A percentile compares a stretch with the other conserved stretches of the same genome.
Evolutionary conservation across 2,888 invertebrate species (phyloP).

Genomic region (Mythimna albipuncta): DNA sequence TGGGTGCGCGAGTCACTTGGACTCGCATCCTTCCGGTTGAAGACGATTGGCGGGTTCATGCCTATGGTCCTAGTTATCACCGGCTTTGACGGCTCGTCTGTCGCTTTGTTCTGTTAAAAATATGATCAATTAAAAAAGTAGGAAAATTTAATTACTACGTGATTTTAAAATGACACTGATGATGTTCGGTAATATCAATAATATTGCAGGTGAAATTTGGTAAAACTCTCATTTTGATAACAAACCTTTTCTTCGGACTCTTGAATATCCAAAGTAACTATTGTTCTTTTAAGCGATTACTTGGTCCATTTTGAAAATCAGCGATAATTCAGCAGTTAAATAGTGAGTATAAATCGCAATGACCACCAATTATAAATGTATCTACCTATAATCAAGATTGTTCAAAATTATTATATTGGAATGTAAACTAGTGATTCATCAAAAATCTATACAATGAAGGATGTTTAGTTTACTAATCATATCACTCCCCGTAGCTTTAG

Average conservation of each 20-base stretch:
- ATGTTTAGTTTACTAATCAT: neutral
- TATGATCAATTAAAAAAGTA: conserved; percentile 6
- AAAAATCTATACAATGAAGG: neutral
- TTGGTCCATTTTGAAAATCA: conserved; percentile 2
- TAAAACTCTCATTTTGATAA: neutral
- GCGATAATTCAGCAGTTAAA: neutral
- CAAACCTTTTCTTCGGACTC: neutral
- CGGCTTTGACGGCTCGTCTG: conserved; percentile 53
- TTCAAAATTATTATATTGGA: neutral
- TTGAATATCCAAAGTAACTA: neutral
- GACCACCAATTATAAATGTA: neutral
- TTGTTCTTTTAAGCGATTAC: neutral
- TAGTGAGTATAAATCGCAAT: neutral
- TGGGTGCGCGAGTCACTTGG: neutral
- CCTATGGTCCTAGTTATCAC: conserved; percentile 68
- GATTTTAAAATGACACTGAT: neutral
- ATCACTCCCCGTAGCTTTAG: no score
- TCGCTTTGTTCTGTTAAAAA: conserved; percentile 54
- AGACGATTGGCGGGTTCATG: conserved; percentile 44
- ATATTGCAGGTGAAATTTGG: neutral
- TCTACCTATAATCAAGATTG: conserved; percentile 4
- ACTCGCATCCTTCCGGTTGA: conserved; percentile 6
- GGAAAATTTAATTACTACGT: neutral
- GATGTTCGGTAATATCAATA: neutral
- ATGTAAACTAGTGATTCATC: neutral